Evolutionary conservation across 2,888 invertebrate genomes (phyloP), one percentile per base, ranked within the genome.

Genomic region (Diarsia mendica): DNA sequence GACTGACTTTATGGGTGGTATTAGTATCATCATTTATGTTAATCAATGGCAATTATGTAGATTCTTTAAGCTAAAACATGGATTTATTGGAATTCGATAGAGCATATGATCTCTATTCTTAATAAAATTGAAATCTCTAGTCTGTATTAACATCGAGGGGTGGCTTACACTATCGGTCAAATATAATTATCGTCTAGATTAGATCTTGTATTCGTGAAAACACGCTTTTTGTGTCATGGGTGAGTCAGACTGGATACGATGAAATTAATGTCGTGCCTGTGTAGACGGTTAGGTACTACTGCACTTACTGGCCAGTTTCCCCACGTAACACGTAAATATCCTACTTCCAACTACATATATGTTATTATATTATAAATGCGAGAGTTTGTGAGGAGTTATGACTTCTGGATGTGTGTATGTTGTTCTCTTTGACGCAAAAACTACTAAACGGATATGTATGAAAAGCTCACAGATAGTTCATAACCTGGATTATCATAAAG

Each of bases 161-260:
- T 15, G 44, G 5, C 68, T 46, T 64, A 64, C 44, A 67, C 69
- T 49, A 46, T 71, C 15, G 44, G 18, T 46, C 44, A 53, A 28
- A 70, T 44, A 70, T 44, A n/a, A n/a, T n/a, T n/a, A 23, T 65
- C 48, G 23, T 8, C 20, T 9, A 8, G 18, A 70, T 67, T 33
- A 15, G 6, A 39, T 51, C 10, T 53, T 15, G 23, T 28, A 20
- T 44, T 39, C 39, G 9, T 23, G 23, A 69, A 51, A 28, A 28
- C 28, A 55, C 13, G 2, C 2, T 55, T 13, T 11, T 6, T 13
- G 3, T 0, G 13, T 1, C 23, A 13, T 55, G 23, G 13, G 23
- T 23, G 23, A 55, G 23, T 55, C 13, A 23, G 23, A 55, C 55
- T 55, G 55, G 13, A n/a, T 11, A 53, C n/a, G 10, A 53, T 11